Percentiles rank a stretch among this genome's conserved stretches.
phyloP scores from a whole-genome alignment of 2,797 vertebrate species.

The Coregonus ussuriensis region DNA sequence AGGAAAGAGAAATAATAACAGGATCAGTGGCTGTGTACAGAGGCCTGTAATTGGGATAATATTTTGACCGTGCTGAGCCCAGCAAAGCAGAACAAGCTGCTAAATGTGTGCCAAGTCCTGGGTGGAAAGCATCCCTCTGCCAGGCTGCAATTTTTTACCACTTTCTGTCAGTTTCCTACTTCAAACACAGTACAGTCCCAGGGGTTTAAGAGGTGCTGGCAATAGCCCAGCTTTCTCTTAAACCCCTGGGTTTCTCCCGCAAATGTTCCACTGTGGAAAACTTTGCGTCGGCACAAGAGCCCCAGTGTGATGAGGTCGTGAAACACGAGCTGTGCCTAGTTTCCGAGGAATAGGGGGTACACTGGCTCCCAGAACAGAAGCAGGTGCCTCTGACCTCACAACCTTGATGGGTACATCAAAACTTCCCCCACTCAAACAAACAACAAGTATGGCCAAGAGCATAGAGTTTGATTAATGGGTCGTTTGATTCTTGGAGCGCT shows the following conservation, averaged over 20 bases:
- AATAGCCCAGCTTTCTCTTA: conserved; percentile 24
- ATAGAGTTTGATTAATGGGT: background rate
- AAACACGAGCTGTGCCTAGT: background rate
- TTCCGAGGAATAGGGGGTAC: background rate
- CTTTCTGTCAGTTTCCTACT: conserved; percentile 45
- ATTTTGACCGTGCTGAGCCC: background rate
- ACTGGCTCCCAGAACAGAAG: background rate
- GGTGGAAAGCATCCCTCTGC: conserved; percentile 45
- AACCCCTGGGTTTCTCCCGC: conserved; percentile 4
- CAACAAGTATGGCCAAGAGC: background rate
- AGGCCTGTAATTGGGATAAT: background rate
- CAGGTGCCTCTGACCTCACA: background rate
- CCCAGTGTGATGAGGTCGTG: background rate
- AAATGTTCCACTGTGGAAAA: conserved; percentile 35
- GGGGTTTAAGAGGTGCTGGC: conserved; percentile 39
- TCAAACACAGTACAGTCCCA: conserved; percentile 36
- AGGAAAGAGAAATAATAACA: background rate
- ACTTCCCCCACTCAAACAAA: background rate
- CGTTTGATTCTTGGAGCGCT: background rate
- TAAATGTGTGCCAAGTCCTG: conserved; percentile 30
- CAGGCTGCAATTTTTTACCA: conserved; percentile 39
- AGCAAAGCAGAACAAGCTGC: background rate
- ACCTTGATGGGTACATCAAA: background rate
- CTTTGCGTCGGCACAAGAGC: conserved; percentile 9
- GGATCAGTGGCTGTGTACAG: background rate